phyloP scores from a whole-genome alignment of 2,797 vertebrate genomes.

The Odontamblyopus lacepedii region DNA sequence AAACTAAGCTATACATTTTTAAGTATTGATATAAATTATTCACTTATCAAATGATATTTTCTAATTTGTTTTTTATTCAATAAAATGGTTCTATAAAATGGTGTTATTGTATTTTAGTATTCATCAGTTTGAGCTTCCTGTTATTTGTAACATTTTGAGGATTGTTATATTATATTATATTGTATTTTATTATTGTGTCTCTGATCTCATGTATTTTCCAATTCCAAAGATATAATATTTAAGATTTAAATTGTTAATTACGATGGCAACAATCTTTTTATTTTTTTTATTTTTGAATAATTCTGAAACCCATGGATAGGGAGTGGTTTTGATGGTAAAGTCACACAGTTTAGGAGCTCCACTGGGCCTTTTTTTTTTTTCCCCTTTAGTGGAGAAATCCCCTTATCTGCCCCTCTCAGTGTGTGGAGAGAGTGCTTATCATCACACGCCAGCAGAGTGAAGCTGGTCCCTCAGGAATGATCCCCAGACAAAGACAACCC shows the following conservation, averaged over 20 bases:
- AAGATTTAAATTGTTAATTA: too few species aligned
- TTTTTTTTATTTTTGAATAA: too few species aligned
- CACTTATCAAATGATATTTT: not conserved
- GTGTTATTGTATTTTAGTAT: slow-evolving; percentile 33
- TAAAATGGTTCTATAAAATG: not conserved
- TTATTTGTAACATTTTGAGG: too few species aligned
- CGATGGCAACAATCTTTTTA: too few species aligned
- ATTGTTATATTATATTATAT: too few species aligned
- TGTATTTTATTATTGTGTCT: too few species aligned
- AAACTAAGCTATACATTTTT: not conserved
- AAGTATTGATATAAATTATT: not conserved
- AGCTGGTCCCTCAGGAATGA: slow-evolving; percentile 82
- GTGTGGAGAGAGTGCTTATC: slow-evolving; percentile 91
- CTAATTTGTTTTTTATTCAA: not conserved
- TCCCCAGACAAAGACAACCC: slow-evolving; percentile 77
- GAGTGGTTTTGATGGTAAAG: slow-evolving; percentile 68
- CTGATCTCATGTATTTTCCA: too few species aligned
- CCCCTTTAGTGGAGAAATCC: slow-evolving; percentile 77
- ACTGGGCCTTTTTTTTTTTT: slow-evolving; percentile 50
- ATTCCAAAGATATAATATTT: too few species aligned
- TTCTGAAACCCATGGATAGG: not conserved
- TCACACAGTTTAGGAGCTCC: slow-evolving; percentile 69
- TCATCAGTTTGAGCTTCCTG: too few species aligned
- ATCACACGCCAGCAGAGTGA: slow-evolving; percentile 84
- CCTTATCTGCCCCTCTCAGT: slow-evolving; percentile 92